Evolutionary conservation across 2,888 invertebrate genomes (phyloP), one percentile per base, ranked within the genome.

Genomic region (Coecobrya sp.): DNA sequence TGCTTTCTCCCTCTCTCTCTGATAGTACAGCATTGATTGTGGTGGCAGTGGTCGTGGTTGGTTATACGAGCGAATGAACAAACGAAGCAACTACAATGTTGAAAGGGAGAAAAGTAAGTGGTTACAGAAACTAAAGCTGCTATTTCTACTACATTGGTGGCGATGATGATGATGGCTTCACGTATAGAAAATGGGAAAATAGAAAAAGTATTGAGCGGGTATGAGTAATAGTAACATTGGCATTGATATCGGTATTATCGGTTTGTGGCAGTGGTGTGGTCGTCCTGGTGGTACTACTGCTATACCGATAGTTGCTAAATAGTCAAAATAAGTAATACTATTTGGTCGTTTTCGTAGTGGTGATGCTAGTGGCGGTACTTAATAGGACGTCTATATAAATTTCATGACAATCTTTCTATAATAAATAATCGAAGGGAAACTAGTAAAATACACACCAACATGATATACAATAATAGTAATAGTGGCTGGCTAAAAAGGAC

Each of bases 1-100:
- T 30, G 76, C 76, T 76, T 2, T 7, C 36, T 16, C 70, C 10
- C 11, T 65, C n/a, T 59, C n/a, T n/a, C 42, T 76, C 45, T n/a
- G 45, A 76, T 52, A 10, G 79, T 36, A 27, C n/a, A 88, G 88
- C 79, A 79, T 81, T 88, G 88, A 88, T 88, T 88, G 79, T 88
- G 88, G 88, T 59, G 81, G 87, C 70, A 70, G 36, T 76, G 76
- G 79, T 87, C 27, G 42, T 55, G 86, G 86, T 79, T 79, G 79
- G 79, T 79, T 79, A 73, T 73, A 45, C 73, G 73, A 42, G 73
- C 73, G 22, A 73, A 45, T 45, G 73, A 73, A 22, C 73, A 73
- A 22, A 73, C 45, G 22, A 45, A 73, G 1, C 11, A 73, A 42
- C 36, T 45, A 42, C n/a, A 5, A 19, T 36, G 22, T 73, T 73